These are phyloP conservation scores for Morpho helenor DNA, from an alignment of 2,888 invertebrate genomes.

Conservation along the genomic window DNA sequence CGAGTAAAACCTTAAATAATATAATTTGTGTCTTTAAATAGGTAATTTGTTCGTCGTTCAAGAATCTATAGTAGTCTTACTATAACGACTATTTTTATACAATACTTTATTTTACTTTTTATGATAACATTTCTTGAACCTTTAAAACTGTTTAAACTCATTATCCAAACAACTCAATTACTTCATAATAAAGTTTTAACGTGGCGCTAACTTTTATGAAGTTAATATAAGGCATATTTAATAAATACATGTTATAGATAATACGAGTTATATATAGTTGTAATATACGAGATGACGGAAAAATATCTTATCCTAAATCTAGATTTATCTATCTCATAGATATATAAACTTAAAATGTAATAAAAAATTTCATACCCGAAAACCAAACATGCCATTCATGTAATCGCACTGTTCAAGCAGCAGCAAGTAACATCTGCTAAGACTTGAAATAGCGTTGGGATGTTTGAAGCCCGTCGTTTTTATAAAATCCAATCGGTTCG, in stretches of 20 bases:
- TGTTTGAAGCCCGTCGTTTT: conserved; percentile 6
- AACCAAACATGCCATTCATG: conserved; percentile 27
- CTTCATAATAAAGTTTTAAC: too few species aligned
- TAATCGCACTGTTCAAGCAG: conserved; percentile 26
- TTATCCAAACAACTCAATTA: too few species aligned
- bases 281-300: not conserved
- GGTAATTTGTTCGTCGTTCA: not conserved
- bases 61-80: too few species aligned
- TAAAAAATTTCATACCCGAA: conserved; percentile 20
- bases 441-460: conserved; percentile 13
- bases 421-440: conserved; percentile 26
- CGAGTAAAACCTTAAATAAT: conserved; percentile 23
- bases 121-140: too few species aligned
- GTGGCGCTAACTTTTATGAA: not conserved
- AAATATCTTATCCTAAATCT: not conserved
- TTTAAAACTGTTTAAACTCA: too few species aligned
- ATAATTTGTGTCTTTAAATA: not conserved
- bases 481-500: conserved; percentile 8
- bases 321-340: not conserved
- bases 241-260: not conserved
- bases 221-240: not conserved
- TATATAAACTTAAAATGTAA: not conserved
- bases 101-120: too few species aligned
- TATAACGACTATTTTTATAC: too few species aligned
- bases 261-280: not conserved